phyloP scores from a whole-genome alignment of 2,797 vertebrate species.

The Champsocephalus esox region DNA sequence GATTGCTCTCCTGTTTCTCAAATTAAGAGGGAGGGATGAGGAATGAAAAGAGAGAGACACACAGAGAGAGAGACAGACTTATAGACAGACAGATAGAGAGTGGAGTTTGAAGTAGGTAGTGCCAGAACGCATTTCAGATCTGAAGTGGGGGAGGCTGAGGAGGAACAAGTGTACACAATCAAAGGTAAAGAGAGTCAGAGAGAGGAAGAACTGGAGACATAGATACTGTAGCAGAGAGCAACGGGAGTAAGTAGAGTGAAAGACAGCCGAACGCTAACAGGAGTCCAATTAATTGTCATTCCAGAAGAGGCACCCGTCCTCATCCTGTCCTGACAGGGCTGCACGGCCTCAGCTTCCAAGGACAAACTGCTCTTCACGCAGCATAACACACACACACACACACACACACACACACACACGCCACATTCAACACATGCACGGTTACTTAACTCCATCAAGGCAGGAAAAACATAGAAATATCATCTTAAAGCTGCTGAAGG shows the following conservation, averaged over 20 bases:
- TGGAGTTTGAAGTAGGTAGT: slow-evolving; percentile 18
- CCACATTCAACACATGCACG: slow-evolving; percentile 29
- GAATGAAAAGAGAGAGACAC: slow-evolving; percentile 32
- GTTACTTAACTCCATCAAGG: slow-evolving; percentile 32
- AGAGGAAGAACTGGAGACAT: neutral
- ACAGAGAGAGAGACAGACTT: slow-evolving; percentile 6
- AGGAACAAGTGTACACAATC: slow-evolving; percentile 15
- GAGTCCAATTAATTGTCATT: slow-evolving; percentile 79
- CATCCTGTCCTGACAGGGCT: slow-evolving; percentile 56
- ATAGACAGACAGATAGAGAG: slow-evolving; percentile 5
- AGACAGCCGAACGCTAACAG: slow-evolving; percentile 72
- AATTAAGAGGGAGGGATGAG: slow-evolving; percentile 73
- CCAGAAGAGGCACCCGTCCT: slow-evolving; percentile 60
- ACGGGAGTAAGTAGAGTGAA: slow-evolving; percentile 56
- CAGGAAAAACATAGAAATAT: slow-evolving; percentile 25
- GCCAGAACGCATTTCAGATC: slow-evolving; percentile 18
- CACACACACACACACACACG: too few species aligned
- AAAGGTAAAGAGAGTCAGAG: slow-evolving; percentile 7
- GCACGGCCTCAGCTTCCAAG: slow-evolving; percentile 60
- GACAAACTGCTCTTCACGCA: slow-evolving; percentile 50
- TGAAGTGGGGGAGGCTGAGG: slow-evolving; percentile 9
- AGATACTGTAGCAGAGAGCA: slow-evolving; percentile 41
- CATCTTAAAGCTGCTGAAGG: slow-evolving; percentile 1
- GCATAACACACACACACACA: slow-evolving; percentile 18
- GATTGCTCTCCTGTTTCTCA: slow-evolving; percentile 75